These are phyloP conservation scores for Drosophila mulleri DNA, from an alignment of 2,888 invertebrate species.

Conservation along the genomic window DNA sequence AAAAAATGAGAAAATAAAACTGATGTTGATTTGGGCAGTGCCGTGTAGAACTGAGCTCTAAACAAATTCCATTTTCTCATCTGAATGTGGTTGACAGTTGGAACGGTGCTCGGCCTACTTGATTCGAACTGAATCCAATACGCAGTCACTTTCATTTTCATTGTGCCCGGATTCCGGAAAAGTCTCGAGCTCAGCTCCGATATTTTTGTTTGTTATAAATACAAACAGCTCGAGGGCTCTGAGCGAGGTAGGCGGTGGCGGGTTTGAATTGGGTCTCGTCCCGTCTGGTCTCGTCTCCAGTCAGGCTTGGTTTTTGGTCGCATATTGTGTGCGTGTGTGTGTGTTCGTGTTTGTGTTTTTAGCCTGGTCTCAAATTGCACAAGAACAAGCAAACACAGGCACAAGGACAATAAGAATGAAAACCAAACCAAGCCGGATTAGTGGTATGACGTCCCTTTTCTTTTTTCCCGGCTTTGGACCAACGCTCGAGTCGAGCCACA, in stretches of 20 bases:
- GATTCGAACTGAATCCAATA: not conserved
- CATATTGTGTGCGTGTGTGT: conserved; percentile 31
- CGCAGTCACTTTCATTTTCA: conserved; percentile 1
- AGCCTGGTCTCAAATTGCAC: conserved; percentile 64
- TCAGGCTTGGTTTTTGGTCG: conserved; percentile 30
- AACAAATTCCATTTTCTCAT: not conserved
- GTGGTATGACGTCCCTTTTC: conserved; percentile 30
- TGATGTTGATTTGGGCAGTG: not conserved
- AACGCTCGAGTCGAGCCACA: conserved; percentile 26
- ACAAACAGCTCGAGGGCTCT: conserved; percentile 29
- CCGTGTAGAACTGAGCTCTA: not conserved
- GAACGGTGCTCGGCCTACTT: not conserved
- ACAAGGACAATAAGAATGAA: conserved; percentile 40
- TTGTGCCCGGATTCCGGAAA: not conserved
- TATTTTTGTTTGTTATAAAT: conserved; percentile 36
- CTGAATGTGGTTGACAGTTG: not conserved
- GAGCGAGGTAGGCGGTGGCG: not conserved
- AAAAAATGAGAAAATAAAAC: not conserved
- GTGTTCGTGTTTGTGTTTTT: conserved; percentile 34
- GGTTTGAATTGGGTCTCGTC: conserved; percentile 1
- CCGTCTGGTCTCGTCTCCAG: conserved; percentile 7
- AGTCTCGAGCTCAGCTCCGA: conserved; percentile 1
- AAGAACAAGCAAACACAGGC: conserved; percentile 28
- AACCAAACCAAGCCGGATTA: conserved; percentile 39
- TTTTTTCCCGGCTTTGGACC: not conserved